A percentile compares a stretch with the other conserved stretches of the same genome.
phyloP scores from a whole-genome alignment of 2,888 invertebrate species.

The Lypha dubia region DNA sequence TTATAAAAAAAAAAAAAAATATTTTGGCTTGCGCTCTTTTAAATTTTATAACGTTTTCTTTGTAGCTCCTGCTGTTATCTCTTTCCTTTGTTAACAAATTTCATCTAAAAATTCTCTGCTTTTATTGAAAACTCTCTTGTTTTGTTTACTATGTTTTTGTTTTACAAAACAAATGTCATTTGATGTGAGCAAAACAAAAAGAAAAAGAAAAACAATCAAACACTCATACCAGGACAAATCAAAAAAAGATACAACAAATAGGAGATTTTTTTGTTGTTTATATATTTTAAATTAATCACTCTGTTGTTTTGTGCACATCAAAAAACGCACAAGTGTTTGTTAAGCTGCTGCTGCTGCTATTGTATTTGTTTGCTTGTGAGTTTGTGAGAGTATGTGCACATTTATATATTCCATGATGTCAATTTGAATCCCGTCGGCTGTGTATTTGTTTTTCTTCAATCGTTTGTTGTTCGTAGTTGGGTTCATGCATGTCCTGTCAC shows the following conservation, averaged over 20 bases:
- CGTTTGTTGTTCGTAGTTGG: constrained; percentile 28
- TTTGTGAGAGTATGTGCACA: constrained; percentile 58
- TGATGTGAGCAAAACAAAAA: constrained; percentile 3
- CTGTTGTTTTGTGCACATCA: constrained; percentile 50
- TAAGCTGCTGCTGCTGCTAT: constrained; percentile 39
- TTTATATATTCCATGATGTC: constrained; percentile 70
- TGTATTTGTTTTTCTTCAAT: constrained; percentile 17
- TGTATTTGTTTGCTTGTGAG: constrained; percentile 25
- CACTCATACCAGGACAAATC: constrained; percentile 2
- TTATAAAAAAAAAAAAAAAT: constrained; percentile 21
- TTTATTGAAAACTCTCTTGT: constrained; percentile 1
- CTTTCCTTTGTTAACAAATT: constrained; percentile 17
- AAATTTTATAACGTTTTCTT: constrained; percentile 13
- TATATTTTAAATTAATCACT: constrained; percentile 34
- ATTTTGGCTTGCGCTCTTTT: constrained; percentile 72
- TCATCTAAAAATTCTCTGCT: constrained; percentile 3
- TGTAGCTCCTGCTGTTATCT: constrained; percentile 4
- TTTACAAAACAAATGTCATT: constrained; percentile 56
- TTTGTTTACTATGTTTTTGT: constrained; percentile 37
- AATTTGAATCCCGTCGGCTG: constrained; percentile 72
- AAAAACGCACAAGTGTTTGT: constrained; percentile 60
- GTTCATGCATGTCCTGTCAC: constrained; percentile 72
- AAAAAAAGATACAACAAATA: constrained; percentile 64
- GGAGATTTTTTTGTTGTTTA: constrained; percentile 60
- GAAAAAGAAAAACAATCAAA: too few species aligned